A percentile compares a stretch with the other conserved stretches of the same genome.
phyloP scores from a whole-genome alignment of 2,888 invertebrate species.

The Cerastis rubricosa region DNA sequence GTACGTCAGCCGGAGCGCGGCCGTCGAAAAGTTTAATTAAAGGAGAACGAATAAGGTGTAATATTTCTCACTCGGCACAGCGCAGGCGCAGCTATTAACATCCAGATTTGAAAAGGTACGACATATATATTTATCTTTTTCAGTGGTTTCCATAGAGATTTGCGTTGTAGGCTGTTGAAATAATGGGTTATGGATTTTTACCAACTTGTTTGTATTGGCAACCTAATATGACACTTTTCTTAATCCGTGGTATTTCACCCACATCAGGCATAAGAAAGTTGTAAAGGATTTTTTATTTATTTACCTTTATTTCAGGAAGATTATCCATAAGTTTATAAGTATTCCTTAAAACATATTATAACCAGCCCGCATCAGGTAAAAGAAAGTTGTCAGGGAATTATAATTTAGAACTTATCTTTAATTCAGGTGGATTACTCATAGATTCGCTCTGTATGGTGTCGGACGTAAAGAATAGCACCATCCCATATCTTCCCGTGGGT shows the following conservation, averaged over 20 bases:
- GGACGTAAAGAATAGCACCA: no score
- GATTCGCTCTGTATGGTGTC: no score
- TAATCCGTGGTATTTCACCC: no score
- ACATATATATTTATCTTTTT: constrained; percentile 13
- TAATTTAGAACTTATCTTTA: no score
- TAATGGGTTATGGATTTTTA: neutral
- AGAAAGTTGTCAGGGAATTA: no score
- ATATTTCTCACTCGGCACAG: constrained; percentile 82
- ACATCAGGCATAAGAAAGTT: no score
- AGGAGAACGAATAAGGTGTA: constrained; percentile 87
- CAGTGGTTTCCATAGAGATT: neutral
- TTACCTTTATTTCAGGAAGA: no score
- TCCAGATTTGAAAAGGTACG: constrained; percentile 25
- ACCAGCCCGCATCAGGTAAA: no score
- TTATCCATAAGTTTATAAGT: no score
- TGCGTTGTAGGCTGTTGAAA: neutral
- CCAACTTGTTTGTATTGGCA: neutral
- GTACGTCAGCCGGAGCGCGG: constrained; percentile 63
- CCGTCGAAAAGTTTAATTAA: constrained; percentile 89
- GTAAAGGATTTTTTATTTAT: no score
- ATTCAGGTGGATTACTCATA: no score
- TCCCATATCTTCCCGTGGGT: no score
- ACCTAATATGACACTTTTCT: neutral
- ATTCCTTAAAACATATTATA: neutral
- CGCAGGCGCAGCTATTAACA: constrained; percentile 59